A percentile compares a stretch with the other conserved stretches of the same genome.
These are phyloP conservation scores for Pygoscelis antarcticus DNA, from an alignment of 2,113 vertebrate species.

Conservation along the genomic window DNA sequence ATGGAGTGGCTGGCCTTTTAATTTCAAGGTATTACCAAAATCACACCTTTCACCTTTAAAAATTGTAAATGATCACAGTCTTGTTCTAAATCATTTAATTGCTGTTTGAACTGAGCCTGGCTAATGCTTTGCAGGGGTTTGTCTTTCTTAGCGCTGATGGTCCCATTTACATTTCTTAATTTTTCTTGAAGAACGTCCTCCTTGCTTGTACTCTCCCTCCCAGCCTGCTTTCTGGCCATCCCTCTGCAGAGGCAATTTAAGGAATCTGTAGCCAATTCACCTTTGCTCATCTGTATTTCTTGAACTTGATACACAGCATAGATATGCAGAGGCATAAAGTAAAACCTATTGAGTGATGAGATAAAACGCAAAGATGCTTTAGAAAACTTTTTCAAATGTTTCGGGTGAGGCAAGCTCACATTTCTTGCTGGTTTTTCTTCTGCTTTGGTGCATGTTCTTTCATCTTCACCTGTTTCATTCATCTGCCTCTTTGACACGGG, in stretches of 20 bases:
- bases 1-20: slow-evolving; percentile 61
- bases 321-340: background rate
- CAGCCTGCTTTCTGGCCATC: slow-evolving; percentile 7
- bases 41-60: slow-evolving; percentile 69
- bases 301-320: background rate
- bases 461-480: background rate
- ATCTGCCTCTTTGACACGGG: background rate
- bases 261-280: background rate
- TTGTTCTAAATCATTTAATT: slow-evolving; percentile 53
- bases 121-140: slow-evolving; percentile 1
- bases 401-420: background rate
- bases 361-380: background rate
- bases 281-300: background rate
- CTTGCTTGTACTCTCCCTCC: background rate
- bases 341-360: background rate
- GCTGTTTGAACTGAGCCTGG: slow-evolving; percentile 5
- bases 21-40: slow-evolving; percentile 67
- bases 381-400: background rate
- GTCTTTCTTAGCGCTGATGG: slow-evolving; percentile 17
- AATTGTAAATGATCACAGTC: slow-evolving; percentile 25
- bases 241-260: background rate
- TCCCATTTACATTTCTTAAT: slow-evolving; percentile 19
- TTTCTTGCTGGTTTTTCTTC: background rate
- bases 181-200: background rate
- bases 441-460: background rate